Percentiles rank a stretch among this genome's conserved stretches.
phyloP scores from a whole-genome alignment of 2,797 vertebrate species.

The Sebastiscus albofasciatus region DNA sequence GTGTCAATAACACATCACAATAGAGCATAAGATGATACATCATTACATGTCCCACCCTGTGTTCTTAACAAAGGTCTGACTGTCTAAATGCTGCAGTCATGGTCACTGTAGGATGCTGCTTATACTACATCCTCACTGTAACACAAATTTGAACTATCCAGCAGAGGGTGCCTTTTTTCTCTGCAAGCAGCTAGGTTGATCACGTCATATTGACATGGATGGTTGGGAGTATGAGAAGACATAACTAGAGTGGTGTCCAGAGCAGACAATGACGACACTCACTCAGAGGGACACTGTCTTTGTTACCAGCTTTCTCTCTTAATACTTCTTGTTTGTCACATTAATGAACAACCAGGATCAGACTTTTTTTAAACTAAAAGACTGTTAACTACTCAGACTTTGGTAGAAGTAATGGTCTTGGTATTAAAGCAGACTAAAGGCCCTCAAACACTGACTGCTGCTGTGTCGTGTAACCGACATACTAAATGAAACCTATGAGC shows the following conservation, averaged over 20 bases:
- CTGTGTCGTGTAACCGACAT: not conserved
- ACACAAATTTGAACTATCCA: slow-evolving; percentile 37
- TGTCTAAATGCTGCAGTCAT: not conserved
- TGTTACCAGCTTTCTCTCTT: not conserved
- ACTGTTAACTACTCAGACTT: not conserved
- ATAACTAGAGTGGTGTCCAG: not conserved
- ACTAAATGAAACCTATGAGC: slow-evolving; percentile 48
- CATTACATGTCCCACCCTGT: not conserved
- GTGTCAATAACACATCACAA: not conserved
- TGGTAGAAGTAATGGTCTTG: not conserved
- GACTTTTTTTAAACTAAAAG: not conserved
- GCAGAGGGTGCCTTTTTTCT: slow-evolving; percentile 58
- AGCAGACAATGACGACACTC: not conserved
- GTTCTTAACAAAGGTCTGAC: not conserved
- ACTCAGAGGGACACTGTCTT: not conserved
- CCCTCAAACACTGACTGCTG: not conserved
- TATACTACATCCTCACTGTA: not conserved
- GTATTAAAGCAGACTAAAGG: not conserved
- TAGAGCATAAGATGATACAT: not conserved
- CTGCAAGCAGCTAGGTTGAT: not conserved
- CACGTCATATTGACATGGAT: not conserved
- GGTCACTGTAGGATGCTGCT: not conserved
- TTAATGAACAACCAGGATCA: not conserved
- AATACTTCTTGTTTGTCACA: not conserved
- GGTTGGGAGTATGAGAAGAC: not conserved